Conservation (phyloP, 2,113 vertebrate species). For the Mastomys coucha region DNA sequence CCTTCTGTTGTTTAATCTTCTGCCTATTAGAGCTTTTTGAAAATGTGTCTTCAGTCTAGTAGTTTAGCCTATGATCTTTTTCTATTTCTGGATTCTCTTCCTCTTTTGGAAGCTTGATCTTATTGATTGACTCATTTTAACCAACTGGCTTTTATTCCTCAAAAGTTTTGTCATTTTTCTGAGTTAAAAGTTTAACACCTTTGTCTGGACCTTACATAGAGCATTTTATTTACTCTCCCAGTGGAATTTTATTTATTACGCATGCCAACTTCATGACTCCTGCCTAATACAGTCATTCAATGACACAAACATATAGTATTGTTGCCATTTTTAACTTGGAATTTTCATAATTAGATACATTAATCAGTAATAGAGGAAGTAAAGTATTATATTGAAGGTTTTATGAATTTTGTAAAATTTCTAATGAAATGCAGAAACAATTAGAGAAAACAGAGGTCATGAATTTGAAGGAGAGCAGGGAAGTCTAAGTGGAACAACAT, state of each 20-base stretch:
- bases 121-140: conserved; percentile 59
- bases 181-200: background rate
- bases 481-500: background rate
- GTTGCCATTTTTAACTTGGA: background rate
- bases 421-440: background rate
- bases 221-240: background rate
- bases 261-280: background rate
- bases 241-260: background rate
- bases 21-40: conserved; percentile 4
- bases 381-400: background rate
- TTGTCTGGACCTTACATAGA: background rate
- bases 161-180: conserved; percentile 48
- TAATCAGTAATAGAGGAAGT: conserved; percentile 10
- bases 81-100: background rate
- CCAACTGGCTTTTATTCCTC: conserved; percentile 6
- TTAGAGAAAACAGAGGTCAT: background rate
- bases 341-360: background rate
- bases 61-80: background rate
- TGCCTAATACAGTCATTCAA: background rate
- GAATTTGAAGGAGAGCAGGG: background rate
- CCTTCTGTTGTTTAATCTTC: background rate
- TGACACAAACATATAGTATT: background rate
- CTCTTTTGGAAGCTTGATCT: background rate
- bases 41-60: conserved; percentile 20
- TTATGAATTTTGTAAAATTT: background rate